Conservation (phyloP, 2,113 vertebrate genomes). For the Trichechus manatus region DNA sequence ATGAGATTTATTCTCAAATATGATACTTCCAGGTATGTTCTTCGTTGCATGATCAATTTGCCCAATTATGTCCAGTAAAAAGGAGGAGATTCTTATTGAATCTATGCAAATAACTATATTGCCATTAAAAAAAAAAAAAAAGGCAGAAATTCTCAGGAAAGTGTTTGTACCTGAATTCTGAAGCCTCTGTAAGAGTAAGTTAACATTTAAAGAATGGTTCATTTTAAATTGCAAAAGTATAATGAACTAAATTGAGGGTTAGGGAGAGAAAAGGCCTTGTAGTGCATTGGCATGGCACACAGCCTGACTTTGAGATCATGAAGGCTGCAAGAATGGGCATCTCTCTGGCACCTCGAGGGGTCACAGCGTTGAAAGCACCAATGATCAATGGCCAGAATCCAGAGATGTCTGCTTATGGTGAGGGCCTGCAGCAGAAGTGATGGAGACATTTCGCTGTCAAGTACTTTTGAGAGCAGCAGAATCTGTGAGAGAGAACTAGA, state of each 20-base stretch:
- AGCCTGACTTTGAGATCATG: neutral
- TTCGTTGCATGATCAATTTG: neutral
- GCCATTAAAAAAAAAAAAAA: neutral
- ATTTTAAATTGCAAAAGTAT: neutral
- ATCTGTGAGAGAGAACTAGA: neutral
- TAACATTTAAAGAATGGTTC: conserved; percentile 34
- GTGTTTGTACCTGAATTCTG: conserved; percentile 21
- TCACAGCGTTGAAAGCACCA: neutral
- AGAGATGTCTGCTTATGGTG: neutral
- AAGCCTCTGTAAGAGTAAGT: neutral
- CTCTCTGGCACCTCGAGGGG: neutral
- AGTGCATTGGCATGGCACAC: neutral
- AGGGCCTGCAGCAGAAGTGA: no score
- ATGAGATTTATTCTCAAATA: conserved; percentile 6
- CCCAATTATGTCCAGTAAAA: neutral
- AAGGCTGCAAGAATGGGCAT: neutral
- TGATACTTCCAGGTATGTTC: neutral
- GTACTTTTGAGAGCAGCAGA: neutral
- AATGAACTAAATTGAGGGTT: neutral
- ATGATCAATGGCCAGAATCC: neutral
- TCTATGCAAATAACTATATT: neutral
- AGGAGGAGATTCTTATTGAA: neutral
- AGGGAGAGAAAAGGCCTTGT: neutral
- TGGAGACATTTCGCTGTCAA: neutral
- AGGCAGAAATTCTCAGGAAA: neutral